Evolutionary conservation across 2,797 vertebrate genomes (phyloP).

Genomic region (Hybognathus amarus): DNA sequence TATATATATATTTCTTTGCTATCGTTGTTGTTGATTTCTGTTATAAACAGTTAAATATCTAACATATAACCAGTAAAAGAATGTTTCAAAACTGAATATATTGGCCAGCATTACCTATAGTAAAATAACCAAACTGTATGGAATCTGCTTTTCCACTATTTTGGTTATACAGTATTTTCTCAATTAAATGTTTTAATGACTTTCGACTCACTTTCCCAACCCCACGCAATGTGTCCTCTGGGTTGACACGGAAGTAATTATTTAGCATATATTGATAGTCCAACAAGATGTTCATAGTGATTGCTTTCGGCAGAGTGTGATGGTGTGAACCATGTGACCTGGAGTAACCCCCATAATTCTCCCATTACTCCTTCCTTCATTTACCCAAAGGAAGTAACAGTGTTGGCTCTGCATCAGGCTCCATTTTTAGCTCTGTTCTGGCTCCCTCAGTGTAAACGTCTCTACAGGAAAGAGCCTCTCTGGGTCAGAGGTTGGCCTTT

Average conservation of each 20-base stretch:
- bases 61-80: too few relatives aligned
- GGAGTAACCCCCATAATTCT: slow-evolving; percentile 21
- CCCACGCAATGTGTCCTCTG: not conserved
- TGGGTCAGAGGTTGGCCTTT: slow-evolving; percentile 45
- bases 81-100: too few relatives aligned
- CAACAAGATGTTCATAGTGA: not conserved
- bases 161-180: not conserved
- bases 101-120: not conserved
- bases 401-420: slow-evolving; percentile 42
- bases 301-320: not conserved
- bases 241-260: not conserved
- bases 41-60: too few relatives aligned
- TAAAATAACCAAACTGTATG: not conserved
- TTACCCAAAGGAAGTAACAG: slow-evolving; percentile 53
- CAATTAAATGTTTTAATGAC: not conserved
- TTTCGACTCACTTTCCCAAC: not conserved
- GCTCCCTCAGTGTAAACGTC: slow-evolving; percentile 39
- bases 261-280: slow-evolving; percentile 3
- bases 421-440: slow-evolving; percentile 47
- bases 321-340: slow-evolving; percentile 49
- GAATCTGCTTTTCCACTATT: not conserved
- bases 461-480: slow-evolving; percentile 51
- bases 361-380: slow-evolving; percentile 5
- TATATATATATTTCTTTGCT: accelerated
- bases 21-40: not conserved